These are phyloP conservation scores for Helicoverpa assulta DNA, from an alignment of 2,888 invertebrate species.

Conservation along the genomic window DNA sequence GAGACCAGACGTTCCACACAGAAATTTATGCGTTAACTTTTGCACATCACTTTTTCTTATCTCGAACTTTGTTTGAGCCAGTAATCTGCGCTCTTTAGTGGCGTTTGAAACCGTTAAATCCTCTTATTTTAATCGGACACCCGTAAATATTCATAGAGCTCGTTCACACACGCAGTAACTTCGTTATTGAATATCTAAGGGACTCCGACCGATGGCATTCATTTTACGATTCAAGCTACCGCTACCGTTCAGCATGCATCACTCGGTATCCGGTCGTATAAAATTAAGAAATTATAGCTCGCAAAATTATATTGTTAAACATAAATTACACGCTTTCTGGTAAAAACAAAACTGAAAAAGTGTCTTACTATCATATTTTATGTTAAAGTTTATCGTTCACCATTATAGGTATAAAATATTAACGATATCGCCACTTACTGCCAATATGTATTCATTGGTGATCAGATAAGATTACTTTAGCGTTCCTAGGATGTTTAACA, in stretches of 20 bases:
- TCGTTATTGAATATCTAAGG: conserved; percentile 50
- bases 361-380: conserved; percentile 51
- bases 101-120: conserved; percentile 58
- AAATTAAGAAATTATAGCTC: conserved; percentile 33
- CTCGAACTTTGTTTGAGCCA: conserved; percentile 76
- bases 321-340: conserved; percentile 35
- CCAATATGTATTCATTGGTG: conserved; percentile 78
- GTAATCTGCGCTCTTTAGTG: conserved; percentile 72
- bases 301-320: conserved; percentile 32
- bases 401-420: conserved; percentile 69
- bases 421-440: conserved; percentile 74
- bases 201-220: conserved; percentile 38
- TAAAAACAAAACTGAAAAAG: conserved; percentile 39
- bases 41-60: conserved; percentile 87
- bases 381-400: conserved; percentile 48
- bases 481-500: conserved; percentile 76
- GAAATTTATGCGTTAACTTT: conserved; percentile 87
- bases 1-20: conserved; percentile 81
- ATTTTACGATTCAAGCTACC: conserved; percentile 37
- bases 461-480: conserved; percentile 75
- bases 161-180: conserved; percentile 37
- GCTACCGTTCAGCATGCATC: conserved; percentile 30
- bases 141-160: conserved; percentile 58
- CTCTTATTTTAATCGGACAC: conserved; percentile 57
- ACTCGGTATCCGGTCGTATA: conserved; percentile 18